Conservation (phyloP, 2,888 invertebrate species). For the Operophtera brumata region DNA sequence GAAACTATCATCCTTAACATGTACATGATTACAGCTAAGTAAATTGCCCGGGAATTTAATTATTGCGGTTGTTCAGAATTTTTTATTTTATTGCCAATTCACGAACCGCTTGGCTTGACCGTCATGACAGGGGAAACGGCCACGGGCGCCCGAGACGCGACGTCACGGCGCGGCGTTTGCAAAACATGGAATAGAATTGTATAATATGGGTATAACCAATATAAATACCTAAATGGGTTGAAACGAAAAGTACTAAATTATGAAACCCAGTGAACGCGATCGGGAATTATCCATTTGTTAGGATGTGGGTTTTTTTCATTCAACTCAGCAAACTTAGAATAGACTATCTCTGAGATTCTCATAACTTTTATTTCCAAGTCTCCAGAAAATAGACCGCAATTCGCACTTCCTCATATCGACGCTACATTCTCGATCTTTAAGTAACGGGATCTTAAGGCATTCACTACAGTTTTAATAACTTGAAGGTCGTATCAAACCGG, state of each 20-base stretch:
- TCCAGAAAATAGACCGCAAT: neutral
- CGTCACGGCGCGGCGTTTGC: conserved; percentile 1
- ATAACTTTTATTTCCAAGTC: neutral
- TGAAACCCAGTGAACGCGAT: neutral
- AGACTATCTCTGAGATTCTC: neutral
- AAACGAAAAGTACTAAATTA: no score
- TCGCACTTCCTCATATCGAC: conserved; percentile 16
- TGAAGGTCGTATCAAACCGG: conserved; percentile 63
- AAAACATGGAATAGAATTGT: conserved; percentile 18
- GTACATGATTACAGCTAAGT: conserved; percentile 22
- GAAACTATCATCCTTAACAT: conserved; percentile 44
- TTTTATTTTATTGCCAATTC: conserved; percentile 33
- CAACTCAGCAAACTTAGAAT: neutral
- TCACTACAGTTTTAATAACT: conserved; percentile 25
- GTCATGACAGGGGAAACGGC: neutral
- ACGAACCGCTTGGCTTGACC: conserved; percentile 19
- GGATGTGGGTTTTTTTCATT: conserved; percentile 5
- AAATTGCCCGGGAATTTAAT: conserved; percentile 35
- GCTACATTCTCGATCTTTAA: conserved; percentile 11
- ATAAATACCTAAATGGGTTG: no score
- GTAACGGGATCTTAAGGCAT: conserved; percentile 42
- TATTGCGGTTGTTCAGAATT: conserved; percentile 30
- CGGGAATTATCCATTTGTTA: conserved; percentile 15
- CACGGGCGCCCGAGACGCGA: neutral
- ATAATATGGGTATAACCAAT: no score